These are phyloP conservation scores for Miltochrista miniata DNA, from an alignment of 2,888 invertebrate species.

Conservation along the genomic window DNA sequence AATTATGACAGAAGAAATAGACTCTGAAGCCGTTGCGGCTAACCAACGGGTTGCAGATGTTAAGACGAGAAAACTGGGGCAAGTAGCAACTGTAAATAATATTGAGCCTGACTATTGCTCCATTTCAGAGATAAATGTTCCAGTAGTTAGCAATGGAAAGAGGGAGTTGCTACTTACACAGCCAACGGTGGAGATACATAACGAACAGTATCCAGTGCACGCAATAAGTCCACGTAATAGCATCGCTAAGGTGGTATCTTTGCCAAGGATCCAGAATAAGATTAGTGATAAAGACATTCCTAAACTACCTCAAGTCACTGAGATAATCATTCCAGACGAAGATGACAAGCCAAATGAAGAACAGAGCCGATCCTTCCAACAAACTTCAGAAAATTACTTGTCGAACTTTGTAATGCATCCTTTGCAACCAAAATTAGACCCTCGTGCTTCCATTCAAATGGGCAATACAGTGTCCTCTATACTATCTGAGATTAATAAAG, in stretches of 20 bases:
- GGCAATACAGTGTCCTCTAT: conserved; percentile 85
- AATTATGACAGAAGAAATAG: conserved; percentile 70
- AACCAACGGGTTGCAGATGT: conserved; percentile 84
- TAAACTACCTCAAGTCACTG: conserved; percentile 89
- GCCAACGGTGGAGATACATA: conserved; percentile 80
- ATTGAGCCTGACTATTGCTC: conserved; percentile 90
- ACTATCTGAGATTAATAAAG: conserved; percentile 83
- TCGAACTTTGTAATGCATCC: conserved; percentile 70
- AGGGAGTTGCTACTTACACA: conserved; percentile 80
- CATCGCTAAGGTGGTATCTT: conserved; percentile 73
- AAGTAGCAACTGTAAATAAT: conserved; percentile 75
- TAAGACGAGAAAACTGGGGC: conserved; percentile 80
- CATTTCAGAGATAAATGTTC: conserved; percentile 89
- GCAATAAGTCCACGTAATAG: conserved; percentile 68
- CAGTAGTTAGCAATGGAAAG: conserved; percentile 83
- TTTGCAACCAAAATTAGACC: conserved; percentile 74
- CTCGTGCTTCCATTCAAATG: conserved; percentile 83
- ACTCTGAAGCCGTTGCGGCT: conserved; percentile 84
- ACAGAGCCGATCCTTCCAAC: conserved; percentile 59
- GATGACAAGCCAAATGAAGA: conserved; percentile 76
- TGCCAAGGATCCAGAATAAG: conserved; percentile 74
- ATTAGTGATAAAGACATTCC: conserved; percentile 86
- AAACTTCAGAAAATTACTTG: conserved; percentile 67
- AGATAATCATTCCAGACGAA: conserved; percentile 88
- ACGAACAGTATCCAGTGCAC: conserved; percentile 75